Evolutionary conservation across 30 jellyfish, hydroid and myxozoan genomes (phyloP).

Genomic region (Phacellophora camtschatica): DNA sequence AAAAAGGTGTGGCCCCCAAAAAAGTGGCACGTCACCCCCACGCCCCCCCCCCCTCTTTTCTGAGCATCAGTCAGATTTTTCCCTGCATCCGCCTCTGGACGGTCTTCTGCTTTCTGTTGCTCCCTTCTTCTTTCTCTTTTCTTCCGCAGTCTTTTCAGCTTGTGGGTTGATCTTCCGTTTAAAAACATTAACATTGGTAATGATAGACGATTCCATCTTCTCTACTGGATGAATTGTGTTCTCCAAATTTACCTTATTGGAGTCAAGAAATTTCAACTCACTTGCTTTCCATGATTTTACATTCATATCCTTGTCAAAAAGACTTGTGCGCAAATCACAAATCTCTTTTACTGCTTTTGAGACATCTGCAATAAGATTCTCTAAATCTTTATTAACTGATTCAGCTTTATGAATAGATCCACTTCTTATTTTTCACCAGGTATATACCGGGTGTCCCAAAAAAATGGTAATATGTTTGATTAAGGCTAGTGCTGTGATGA

Average conservation of each 20-base stretch:
- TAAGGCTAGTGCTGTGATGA: too few relatives aligned
- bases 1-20: too few relatives aligned
- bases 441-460: too few relatives aligned
- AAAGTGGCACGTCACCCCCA: too few relatives aligned
- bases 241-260: neutral
- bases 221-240: too few relatives aligned
- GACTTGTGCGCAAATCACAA: neutral
- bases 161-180: neutral
- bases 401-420: constrained; percentile 5
- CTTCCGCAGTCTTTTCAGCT: constrained; percentile 31
- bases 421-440: neutral
- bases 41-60: too few relatives aligned
- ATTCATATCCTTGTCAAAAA: neutral
- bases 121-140: constrained; percentile 35
- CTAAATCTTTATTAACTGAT: constrained; percentile 4
- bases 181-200: neutral
- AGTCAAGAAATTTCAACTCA: neutral
- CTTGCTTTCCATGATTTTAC: neutral
- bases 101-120: constrained; percentile 33
- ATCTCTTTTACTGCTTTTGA: neutral
- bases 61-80: too few relatives aligned
- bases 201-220: neutral
- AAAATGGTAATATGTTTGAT: too few relatives aligned
- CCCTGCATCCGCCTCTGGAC: too few relatives aligned
- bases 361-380: neutral